Evolutionary conservation across 2,797 vertebrate genomes (phyloP).

Genomic region (Hyperoplus lanceolatus): DNA sequence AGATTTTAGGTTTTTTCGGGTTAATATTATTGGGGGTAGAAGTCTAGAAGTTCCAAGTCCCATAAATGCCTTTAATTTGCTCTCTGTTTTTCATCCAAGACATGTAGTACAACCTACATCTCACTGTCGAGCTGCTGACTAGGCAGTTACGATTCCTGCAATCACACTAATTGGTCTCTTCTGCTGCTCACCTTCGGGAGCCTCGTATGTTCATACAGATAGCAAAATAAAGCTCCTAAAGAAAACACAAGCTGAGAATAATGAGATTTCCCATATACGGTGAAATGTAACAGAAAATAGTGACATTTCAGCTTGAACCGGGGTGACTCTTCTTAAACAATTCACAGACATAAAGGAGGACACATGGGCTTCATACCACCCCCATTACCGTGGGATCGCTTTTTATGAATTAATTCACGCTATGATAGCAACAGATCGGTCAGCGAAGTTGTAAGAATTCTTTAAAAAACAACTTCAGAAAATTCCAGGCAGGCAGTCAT

Average conservation of each 20-base stretch:
- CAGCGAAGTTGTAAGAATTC: constrained; percentile 73
- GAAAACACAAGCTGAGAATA: constrained; percentile 87
- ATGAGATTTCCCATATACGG: constrained; percentile 86
- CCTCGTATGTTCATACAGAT: constrained; percentile 86
- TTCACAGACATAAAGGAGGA: constrained; percentile 78
- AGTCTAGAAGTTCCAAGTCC: constrained; percentile 36
- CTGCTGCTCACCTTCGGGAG: constrained; percentile 86
- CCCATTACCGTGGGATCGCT: constrained; percentile 81
- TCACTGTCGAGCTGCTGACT: constrained; percentile 83
- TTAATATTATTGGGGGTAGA: constrained; percentile 34
- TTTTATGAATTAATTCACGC: constrained; percentile 80
- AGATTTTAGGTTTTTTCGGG: constrained; percentile 20
- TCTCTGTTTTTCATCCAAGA: constrained; percentile 57
- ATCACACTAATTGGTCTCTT: constrained; percentile 89
- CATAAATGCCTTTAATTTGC: constrained; percentile 69
- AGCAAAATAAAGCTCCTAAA: constrained; percentile 85
- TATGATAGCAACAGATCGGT: constrained; percentile 70
- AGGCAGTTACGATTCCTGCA: constrained; percentile 81
- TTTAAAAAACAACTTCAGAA: constrained; percentile 82
- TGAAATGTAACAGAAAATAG: constrained; percentile 87
- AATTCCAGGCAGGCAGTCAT: constrained; percentile 80
- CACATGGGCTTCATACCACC: constrained; percentile 68
- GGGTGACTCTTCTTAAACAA: constrained; percentile 84
- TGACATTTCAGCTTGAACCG: constrained; percentile 89
- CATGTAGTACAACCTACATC: constrained; percentile 64